Conservation (phyloP, 2,797 vertebrate genomes). For the Cynopterus sphinx region DNA sequence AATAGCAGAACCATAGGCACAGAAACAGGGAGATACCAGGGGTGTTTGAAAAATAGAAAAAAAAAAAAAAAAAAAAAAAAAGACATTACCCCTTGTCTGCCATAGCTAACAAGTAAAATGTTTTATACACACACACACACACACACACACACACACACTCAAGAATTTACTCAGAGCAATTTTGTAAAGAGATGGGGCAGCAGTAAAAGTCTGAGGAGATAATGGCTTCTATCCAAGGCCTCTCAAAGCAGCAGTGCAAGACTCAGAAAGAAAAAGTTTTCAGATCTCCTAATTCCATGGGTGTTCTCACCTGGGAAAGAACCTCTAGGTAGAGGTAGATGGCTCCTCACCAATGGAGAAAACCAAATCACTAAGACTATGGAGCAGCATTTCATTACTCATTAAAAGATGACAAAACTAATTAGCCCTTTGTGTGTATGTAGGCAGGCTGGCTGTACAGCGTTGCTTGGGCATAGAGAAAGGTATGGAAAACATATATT, state of each 20-base stretch:
- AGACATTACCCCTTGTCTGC: neutral
- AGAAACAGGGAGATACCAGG: neutral
- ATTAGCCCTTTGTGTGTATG: neutral
- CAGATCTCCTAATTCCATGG: neutral
- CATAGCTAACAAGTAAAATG: neutral
- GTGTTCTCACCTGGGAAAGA: neutral
- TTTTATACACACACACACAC: too few relatives aligned
- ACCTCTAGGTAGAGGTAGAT: neutral
- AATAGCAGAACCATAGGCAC: neutral
- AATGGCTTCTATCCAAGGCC: neutral
- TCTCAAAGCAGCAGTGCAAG: neutral
- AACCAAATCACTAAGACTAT: neutral
- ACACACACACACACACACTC: neutral
- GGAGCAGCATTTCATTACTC: neutral
- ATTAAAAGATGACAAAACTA: neutral
- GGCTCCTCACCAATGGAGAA: neutral
- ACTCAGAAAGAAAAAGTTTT: neutral
- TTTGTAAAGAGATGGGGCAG: neutral
- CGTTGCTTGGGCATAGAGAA: neutral
- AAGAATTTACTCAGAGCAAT: neutral
- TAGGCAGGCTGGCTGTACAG: neutral
- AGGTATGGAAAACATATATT: neutral
- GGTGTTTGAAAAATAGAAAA: neutral
- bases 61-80: too few relatives aligned
- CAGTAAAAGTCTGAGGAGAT: neutral